Base-by-base conservation (phyloP, 2,888 invertebrate genomes). In the Chaetogeoica ovagalla region DNA sequence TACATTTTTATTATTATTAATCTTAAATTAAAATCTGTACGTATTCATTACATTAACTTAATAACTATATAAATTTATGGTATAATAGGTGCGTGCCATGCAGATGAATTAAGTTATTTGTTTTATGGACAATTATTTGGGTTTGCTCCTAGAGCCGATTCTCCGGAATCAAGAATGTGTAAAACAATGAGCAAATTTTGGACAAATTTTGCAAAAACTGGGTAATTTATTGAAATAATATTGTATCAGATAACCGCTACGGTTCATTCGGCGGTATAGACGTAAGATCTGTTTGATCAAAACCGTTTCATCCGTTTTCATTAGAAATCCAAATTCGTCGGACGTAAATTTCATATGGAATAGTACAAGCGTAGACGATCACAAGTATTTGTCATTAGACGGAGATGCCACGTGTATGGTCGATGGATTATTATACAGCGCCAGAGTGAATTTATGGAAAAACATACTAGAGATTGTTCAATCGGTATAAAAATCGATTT, bases 191-290 rank as follows among this genome's bases (percentile, higher is more conserved):
- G 91, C 0, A 89, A 88, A 0, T 85, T 93, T 63, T 94, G 93
- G 92, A 90, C 90, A 0, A 93, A 93, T 85, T 94, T 94, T 85
- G 94, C 94, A 0, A 90, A 88, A 72, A 88, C 89, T 72, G 91
- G 92, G 93, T 93, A 86, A 87, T 87, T 82, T 8, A 6, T 11
- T 55, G 11, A 23, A 23, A 8, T 19, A 17, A 17, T 17, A 48
- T 43, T n/a, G n/a, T 43, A 55, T 57, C 8, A 4, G 19, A n/a
- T 55, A 17, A 1, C n/a, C n/a, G n/a, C 30, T 30, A 30, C 30
- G 30, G 30, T 30, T 1, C 4, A 30, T 30, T 30, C 4, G 30
- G 19, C 4, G 30, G 19, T 30, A 30, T 30, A 30, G 4, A 55
- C 13, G 19, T 55, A 19, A 19, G 4, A 30, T 4, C 30, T 30